Conservation (phyloP, 1,140 invertebrate species). For the silkworm (Bombyx mori) region DNA sequence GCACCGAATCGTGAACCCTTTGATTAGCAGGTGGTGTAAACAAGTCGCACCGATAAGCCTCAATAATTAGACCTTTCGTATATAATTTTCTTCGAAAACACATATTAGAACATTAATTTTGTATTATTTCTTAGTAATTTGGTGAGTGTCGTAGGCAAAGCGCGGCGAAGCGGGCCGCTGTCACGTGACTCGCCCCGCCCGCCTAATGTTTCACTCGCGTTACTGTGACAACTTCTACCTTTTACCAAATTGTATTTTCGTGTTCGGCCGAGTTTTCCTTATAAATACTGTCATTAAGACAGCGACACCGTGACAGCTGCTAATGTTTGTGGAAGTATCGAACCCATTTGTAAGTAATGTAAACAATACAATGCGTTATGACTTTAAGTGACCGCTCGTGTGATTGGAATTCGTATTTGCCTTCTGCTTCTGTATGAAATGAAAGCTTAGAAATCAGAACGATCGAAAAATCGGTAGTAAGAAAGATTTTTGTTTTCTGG, state of each 20-base stretch:
- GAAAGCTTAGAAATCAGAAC: too few relatives aligned
- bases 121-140: constrained; percentile 45
- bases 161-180: constrained; percentile 18
- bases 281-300: constrained; percentile 70
- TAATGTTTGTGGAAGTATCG: constrained; percentile 59
- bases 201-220: constrained; percentile 63
- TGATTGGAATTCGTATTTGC: constrained; percentile 17
- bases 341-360: constrained; percentile 52
- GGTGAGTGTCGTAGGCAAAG: constrained; percentile 26
- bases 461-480: too few relatives aligned
- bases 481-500: too few relatives aligned
- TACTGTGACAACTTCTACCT: constrained; percentile 61
- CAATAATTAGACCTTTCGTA: not conserved
- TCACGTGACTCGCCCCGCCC: constrained; percentile 38
- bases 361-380: constrained; percentile 42
- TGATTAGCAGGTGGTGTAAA: too few relatives aligned
- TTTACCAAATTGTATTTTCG: constrained; percentile 69
- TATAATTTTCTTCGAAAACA: constrained; percentile 8
- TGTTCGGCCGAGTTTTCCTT: constrained; percentile 66
- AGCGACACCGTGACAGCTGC: constrained; percentile 60
- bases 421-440: not conserved
- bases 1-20: not conserved
- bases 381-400: constrained; percentile 17
- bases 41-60: not conserved
- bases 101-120: constrained; percentile 25